Evolutionary conservation across 2,797 vertebrate species (phyloP), one percentile per base, ranked within the genome.

Genomic region (Falco concolor): DNA sequence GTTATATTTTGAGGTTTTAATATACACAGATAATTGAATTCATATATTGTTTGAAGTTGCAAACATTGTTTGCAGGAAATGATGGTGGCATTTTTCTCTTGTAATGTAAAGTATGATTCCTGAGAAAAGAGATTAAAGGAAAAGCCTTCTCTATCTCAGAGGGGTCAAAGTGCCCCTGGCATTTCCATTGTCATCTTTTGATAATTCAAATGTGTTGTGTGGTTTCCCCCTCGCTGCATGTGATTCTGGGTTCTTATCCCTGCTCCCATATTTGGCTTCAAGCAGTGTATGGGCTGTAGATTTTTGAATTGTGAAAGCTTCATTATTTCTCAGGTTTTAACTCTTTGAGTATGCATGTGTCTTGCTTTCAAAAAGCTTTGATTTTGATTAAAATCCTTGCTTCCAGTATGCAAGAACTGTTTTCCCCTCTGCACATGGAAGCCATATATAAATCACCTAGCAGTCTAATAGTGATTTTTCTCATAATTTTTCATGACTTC

Each of bases 291-390:
- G 64, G 69, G 73, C 73, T 94, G 61, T 79, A 78, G 34, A 57
- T 44, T 60, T 90, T 81, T 90, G 24, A 93, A 63, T 69, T 95
- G 67, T 32, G 88, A 96, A 96, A 93, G 80, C 74, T 64, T 96
- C 72, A 52, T 97, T 97, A 84, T 96, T 96, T 94, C 84, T 94
- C 77, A 92, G 72, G 83, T 97, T 96, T 90, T 73, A 93, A 28
- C 72, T 96, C 82, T 88, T 93, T 68, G 85, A 83, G 70, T 93
- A 60, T 76, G 72, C 56, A 45, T 78, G 74, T 69, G 65, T 94
- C 23, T 95, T 96, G 53, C 90, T 96, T 93, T 89, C 85, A 68
- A 65, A 94, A 81, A 64, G 40, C 90, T 61, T 83, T 76, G 82
- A 95, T 97, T 97, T 95, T 88, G 63, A 87, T 96, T 94, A 94